Evolutionary conservation across 1,140 invertebrate species (phyloP).

Genomic region (Drosophila funebris): DNA sequence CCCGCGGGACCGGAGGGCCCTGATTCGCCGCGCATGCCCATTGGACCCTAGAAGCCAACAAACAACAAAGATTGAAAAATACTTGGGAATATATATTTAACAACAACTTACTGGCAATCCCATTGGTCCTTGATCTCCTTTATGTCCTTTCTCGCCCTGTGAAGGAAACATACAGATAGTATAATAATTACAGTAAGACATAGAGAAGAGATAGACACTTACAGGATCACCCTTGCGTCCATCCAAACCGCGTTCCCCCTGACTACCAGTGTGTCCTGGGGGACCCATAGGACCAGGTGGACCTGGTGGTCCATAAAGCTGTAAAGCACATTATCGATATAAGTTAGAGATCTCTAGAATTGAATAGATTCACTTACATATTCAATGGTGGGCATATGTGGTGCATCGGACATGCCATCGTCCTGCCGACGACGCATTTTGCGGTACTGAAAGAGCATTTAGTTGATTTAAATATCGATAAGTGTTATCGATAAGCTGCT

Average conservation of each 20-base stretch:
- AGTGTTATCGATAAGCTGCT: background rate
- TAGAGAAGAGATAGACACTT: conserved; percentile 84
- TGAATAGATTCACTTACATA: conserved; percentile 64
- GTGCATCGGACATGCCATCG: conserved; percentile 83
- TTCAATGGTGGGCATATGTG: conserved; percentile 83
- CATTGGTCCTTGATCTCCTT: conserved; percentile 96
- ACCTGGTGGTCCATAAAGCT: conserved; percentile 82
- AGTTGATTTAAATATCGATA: background rate
- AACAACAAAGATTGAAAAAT: conserved; percentile 1
- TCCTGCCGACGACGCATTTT: conserved; percentile 94
- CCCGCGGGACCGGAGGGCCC: conserved; percentile 90
- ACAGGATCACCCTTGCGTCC: conserved; percentile 95
- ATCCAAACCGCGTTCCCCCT: conserved; percentile 90
- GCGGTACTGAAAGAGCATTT: conserved; percentile 91
- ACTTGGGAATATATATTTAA: background rate
- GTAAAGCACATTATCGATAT: background rate
- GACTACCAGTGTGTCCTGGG: conserved; percentile 92
- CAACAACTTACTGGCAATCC: conserved; percentile 95
- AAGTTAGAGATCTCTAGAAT: background rate
- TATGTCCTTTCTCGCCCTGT: conserved; percentile 94
- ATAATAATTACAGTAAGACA: background rate
- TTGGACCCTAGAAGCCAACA: conserved; percentile 88
- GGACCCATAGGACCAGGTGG: conserved; percentile 87
- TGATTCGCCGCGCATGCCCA: conserved; percentile 93
- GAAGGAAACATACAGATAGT: too few relatives aligned